Base-by-base conservation (phyloP, 2,888 invertebrate genomes). In the Andrena bucephala region DNA sequence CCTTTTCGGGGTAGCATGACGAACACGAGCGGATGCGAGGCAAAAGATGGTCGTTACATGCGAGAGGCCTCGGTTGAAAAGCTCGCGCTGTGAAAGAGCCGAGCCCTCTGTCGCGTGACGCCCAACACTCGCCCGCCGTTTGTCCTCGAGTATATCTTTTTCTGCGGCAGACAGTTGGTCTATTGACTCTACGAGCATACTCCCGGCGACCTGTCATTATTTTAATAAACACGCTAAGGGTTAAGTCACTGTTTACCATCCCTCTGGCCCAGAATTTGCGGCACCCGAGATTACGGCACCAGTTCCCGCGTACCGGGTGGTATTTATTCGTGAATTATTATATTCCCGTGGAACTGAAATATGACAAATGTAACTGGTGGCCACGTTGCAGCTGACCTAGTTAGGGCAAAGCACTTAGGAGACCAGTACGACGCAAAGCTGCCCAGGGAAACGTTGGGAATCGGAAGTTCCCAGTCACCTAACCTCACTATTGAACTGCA, bases 1-100 rank as follows among this genome's bases (percentile, higher is more conserved):
- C 77, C 83, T 83, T 81, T 83, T 83, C 67, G 71, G 83, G 42
- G 69, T 62, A 68, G 72, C 68, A 67, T 59, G 70, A 76, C 77
- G 77, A 70, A 71, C 81, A 71, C 82, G 62, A 73, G 63, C 83
- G 83, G 82, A 83, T 74, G 72, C 68, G 74, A 76, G 65, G 82
- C 82, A 72, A 82, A 77, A 75, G 82, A 81, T 74, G 67, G 70
- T 76, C 77, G 74, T 81, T 81, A 27, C 60, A 59, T 60, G 60
- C 24, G 16, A 65, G 68, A 24, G 54, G 57, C n/a, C 54, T 36
- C 52, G 33, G 60, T 70, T 79, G 57, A 74, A 71, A 71, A 75
- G 65, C 81, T 74, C n/a, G 50, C 29, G 24, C 62, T 42, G 36
- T 66, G 66, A 73, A 73, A 73, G 63, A 77, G 52, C 77, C 16